Percentiles rank a stretch among this genome's conserved stretches.
These are phyloP conservation scores for Calosoma granatense DNA, from an alignment of 1,140 invertebrate species.

Conservation along the genomic window DNA sequence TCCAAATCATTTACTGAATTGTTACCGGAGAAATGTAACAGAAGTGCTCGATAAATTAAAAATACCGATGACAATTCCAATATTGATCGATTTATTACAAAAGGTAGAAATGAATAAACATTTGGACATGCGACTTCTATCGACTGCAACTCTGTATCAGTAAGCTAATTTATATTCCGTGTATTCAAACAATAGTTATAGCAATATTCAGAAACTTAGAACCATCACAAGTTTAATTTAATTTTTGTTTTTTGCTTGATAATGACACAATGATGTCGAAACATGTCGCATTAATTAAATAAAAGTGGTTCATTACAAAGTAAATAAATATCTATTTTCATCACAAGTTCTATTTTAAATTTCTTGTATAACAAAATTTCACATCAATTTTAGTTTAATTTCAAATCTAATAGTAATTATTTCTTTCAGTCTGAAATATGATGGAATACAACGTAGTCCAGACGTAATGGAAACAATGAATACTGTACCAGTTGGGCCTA, in stretches of 20 bases:
- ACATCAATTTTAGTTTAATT: conserved; percentile 2
- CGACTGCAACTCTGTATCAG: conserved; percentile 1
- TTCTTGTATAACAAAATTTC: conserved; percentile 1
- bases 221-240: too few species aligned
- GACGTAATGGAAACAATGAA: conserved; percentile 36
- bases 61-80: conserved; percentile 39
- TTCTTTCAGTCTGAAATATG: too few species aligned
- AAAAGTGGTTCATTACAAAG: too few species aligned
- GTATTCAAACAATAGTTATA: too few species aligned
- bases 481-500: conserved; percentile 45
- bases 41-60: conserved; percentile 19
- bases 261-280: too few species aligned
- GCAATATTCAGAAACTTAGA: too few species aligned
- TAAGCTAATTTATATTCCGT: too few species aligned
- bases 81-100: conserved; percentile 42
- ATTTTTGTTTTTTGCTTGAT: too few species aligned
- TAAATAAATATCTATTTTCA: too few species aligned
- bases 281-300: too few species aligned
- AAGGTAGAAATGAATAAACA: conserved; percentile 37
- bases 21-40: conserved; percentile 38
- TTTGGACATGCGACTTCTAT: conserved; percentile 10
- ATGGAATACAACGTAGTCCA: conserved; percentile 45
- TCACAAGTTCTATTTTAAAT: too few species aligned
- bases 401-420: too few species aligned
- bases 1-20: conserved; percentile 38